Conservation (phyloP, 2,113 vertebrate genomes). For the Plecotus auritus region DNA sequence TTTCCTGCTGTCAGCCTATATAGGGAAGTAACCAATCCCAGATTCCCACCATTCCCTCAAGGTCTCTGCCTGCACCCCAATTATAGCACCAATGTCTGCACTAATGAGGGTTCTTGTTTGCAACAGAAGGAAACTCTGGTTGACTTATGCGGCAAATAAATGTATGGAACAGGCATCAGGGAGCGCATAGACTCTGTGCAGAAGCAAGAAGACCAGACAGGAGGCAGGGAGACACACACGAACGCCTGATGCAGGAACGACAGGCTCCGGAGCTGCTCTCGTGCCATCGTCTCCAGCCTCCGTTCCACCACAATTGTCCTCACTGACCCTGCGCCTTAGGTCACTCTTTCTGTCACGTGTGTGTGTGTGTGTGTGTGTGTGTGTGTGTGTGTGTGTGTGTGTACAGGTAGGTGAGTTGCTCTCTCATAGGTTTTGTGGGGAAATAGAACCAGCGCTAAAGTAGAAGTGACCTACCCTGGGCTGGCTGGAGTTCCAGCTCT, state of each 20-base stretch:
- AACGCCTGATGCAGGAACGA: neutral
- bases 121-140: neutral
- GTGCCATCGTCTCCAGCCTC: rapidly evolving
- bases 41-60: neutral
- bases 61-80: neutral
- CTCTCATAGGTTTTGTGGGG: neutral
- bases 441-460: neutral
- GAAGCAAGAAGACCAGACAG: neutral
- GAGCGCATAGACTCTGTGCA: neutral
- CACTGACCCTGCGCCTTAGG: neutral
- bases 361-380: neutral
- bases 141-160: neutral
- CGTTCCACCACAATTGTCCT: neutral
- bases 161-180: neutral
- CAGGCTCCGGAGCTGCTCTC: neutral
- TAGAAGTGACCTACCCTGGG: neutral
- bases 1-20: neutral
- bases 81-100: neutral
- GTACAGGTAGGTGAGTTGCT: neutral
- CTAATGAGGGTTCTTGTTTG: neutral
- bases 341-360: neutral
- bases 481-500: neutral
- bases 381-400: no score
- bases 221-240: neutral
- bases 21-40: neutral